Evolutionary conservation across 92 coral and sea anemone genomes (phyloP).

Genomic region (Siderastrea siderea): DNA sequence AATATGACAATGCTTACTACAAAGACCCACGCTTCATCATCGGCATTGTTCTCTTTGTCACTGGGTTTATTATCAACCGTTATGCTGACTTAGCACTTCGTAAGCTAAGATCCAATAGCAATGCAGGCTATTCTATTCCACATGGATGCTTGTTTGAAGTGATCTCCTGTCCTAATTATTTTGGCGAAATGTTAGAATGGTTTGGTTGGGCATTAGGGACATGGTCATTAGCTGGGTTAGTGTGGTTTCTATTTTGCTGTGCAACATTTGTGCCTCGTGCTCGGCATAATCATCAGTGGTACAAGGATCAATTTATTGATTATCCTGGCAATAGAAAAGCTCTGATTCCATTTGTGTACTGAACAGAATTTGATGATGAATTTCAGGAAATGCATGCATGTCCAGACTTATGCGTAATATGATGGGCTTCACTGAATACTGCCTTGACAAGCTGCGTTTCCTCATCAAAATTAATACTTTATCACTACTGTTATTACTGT

Average conservation of each 20-base stretch:
- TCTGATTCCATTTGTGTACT: constrained; percentile 67
- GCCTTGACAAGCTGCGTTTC: no score
- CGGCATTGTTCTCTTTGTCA: constrained; percentile 60
- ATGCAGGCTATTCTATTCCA: constrained; percentile 49
- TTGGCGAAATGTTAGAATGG: constrained; percentile 79
- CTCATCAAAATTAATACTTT: no score
- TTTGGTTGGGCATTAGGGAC: constrained; percentile 75
- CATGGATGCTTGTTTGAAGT: constrained; percentile 49
- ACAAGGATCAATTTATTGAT: constrained; percentile 56
- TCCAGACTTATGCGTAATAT: no score
- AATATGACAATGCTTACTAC: constrained; percentile 49
- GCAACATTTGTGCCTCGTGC: constrained; percentile 77
- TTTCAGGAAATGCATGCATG: neutral
- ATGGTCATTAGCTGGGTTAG: constrained; percentile 73
- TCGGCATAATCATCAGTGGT: constrained; percentile 64
- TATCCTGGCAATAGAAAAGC: constrained; percentile 63
- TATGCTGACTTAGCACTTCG: constrained; percentile 61
- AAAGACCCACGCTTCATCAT: constrained; percentile 69
- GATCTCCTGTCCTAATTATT: constrained; percentile 73
- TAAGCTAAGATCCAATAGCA: constrained; percentile 45
- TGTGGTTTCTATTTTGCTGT: constrained; percentile 69
- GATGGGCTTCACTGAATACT: no score
- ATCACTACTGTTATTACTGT: no score
- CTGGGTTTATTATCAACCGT: constrained; percentile 68
- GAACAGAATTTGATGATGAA: neutral